These are phyloP conservation scores for Ceratoteleas bidentatus DNA, from an alignment of 1,140 invertebrate species.

Conservation along the genomic window DNA sequence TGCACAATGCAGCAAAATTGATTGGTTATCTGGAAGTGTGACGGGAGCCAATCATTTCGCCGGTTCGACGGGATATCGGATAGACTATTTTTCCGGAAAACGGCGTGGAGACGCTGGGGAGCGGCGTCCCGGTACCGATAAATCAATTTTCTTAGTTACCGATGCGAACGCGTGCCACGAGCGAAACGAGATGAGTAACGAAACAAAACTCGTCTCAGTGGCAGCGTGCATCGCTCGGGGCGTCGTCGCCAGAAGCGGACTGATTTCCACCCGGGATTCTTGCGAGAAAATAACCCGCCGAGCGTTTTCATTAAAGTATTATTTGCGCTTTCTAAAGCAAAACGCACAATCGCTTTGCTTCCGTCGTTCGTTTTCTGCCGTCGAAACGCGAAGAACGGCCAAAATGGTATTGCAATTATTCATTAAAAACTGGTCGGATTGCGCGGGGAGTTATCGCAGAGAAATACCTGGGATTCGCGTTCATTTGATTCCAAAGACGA, in stretches of 20 bases:
- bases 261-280: conserved; percentile 61
- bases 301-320: conserved; percentile 58
- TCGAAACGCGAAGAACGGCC: conserved; percentile 5
- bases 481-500: no score
- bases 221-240: conserved; percentile 45
- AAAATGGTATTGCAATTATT: not conserved
- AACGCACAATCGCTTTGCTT: conserved; percentile 19
- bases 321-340: conserved; percentile 43
- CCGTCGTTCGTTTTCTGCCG: not conserved
- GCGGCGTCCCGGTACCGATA: conserved; percentile 55
- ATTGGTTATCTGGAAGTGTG: not conserved
- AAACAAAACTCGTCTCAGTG: conserved; percentile 62
- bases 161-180: conserved; percentile 61
- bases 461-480: no score
- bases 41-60: conserved; percentile 32
- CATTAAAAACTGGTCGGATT: conserved; percentile 14
- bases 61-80: conserved; percentile 5
- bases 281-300: conserved; percentile 41
- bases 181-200: conserved; percentile 61
- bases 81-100: conserved; percentile 22
- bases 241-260: conserved; percentile 30
- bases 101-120: conserved; percentile 17
- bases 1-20: no score
- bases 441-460: no score
- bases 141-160: conserved; percentile 70